Evolutionary conservation across 2,888 invertebrate species (phyloP), one percentile per base, ranked within the genome.

Genomic region (Linnaemya tessellans): DNA sequence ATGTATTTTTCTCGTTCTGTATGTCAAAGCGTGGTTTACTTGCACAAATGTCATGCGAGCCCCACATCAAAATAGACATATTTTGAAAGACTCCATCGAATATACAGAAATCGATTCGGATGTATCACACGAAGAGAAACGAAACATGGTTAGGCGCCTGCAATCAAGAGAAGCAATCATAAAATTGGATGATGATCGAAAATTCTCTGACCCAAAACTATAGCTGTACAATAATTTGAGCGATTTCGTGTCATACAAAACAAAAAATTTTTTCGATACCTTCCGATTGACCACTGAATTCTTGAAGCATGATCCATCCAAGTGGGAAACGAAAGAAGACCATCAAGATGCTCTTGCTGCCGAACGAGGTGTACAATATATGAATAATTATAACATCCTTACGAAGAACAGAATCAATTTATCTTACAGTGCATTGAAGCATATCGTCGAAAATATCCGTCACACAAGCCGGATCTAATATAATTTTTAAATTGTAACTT

Each of bases 61-160:
- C 30, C 60, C 60, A 18, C n/a, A 18, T 18, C 60, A 35, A 60
- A 10, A 60, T 18, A 60, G 7, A 25, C 3, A 58, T 58, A 56
- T 25, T 15, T 11, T 74, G 51, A 62, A 65, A 54, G 54, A 54
- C 41, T 75, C 51, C 65, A 64, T 75, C 20, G 20, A n/a, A 75
- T 65, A 75, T 30, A 43, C 65, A 56, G 7, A 75, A 75, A 46
- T 11, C 43, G 25, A 74, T 62, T 62, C 60, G 49, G 62, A 74
- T 74, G 62, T 74, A 15, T 74, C 62, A 62, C 49, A 46, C 9
- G 62, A 74, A 73, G 49, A 49, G 49, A 49, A 46, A 46, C n/a
- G 46, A 46, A 49, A 49, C 49, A 46, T 46, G 46, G 46, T 46
- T 46, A 46, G 46, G 46, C 46, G 49, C 49, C 18, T 51, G 49